These are phyloP conservation scores for Alaudala cheleensis DNA, from an alignment of 2,113 vertebrate genomes.

Conservation along the genomic window DNA sequence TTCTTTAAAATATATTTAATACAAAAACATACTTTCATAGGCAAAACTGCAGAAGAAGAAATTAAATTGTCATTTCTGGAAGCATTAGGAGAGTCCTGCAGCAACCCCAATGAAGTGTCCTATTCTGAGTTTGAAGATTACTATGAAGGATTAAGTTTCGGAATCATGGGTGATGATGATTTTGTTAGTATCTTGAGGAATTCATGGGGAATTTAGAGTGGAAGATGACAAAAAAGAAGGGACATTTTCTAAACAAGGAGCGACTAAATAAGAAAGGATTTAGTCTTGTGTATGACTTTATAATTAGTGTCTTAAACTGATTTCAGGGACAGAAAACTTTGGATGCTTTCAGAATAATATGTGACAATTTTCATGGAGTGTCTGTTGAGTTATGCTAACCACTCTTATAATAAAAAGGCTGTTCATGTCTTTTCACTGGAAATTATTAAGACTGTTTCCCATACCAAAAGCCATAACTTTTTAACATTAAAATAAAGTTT, in stretches of 20 bases:
- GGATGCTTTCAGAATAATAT: not conserved
- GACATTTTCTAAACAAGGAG: not conserved
- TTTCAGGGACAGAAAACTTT: not conserved
- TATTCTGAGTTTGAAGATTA: slow-evolving; percentile 85
- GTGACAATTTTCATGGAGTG: not conserved
- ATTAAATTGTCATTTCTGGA: slow-evolving; percentile 75
- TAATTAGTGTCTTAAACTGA: not conserved
- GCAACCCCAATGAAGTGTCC: slow-evolving; percentile 69
- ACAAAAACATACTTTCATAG: slow-evolving; percentile 58
- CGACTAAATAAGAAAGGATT: not conserved
- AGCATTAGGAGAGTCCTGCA: slow-evolving; percentile 71
- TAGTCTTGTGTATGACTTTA: not conserved
- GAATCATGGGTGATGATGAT: slow-evolving; percentile 72
- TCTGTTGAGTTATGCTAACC: not conserved
- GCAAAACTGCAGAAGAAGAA: slow-evolving; percentile 74
- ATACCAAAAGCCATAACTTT: not conserved
- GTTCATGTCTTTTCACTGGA: not conserved
- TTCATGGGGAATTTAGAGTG: slow-evolving; percentile 79
- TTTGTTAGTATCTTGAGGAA: slow-evolving; percentile 76
- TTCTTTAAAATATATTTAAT: slow-evolving; percentile 6
- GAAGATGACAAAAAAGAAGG: not conserved
- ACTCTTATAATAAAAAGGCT: not conserved
- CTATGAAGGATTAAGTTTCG: slow-evolving; percentile 83
- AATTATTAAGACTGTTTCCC: not conserved
- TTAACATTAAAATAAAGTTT: not conserved